Conservation (phyloP, 2,113 vertebrate species). For the Geococcyx californianus region DNA sequence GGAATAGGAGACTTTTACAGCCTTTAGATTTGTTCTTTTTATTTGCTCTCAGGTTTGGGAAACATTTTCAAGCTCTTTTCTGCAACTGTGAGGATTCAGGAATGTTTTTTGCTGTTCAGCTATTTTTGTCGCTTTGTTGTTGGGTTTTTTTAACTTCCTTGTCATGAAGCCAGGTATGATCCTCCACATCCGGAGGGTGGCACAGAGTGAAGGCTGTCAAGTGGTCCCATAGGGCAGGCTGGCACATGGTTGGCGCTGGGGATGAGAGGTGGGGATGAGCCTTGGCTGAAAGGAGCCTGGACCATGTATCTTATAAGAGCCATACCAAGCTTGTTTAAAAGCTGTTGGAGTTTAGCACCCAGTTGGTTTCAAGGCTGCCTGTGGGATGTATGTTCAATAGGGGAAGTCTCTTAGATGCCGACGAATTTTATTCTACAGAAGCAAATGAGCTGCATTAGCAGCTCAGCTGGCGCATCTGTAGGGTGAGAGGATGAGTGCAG, state of each 20-base stretch:
- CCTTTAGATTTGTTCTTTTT: not conserved
- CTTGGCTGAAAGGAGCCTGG: fast-evolving
- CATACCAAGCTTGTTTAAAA: fast-evolving
- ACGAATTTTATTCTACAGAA: not conserved
- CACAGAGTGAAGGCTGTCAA: no score
- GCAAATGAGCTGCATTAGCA: fast-evolving
- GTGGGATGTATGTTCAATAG: fast-evolving
- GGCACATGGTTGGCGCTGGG: not conserved
- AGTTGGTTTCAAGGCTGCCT: fast-evolving
- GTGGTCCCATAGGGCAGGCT: not conserved
- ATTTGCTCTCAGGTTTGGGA: not conserved
- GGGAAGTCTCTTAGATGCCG: no score
- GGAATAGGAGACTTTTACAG: not conserved
- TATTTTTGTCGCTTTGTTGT: not conserved
- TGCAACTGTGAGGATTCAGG: not conserved
- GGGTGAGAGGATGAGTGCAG: fast-evolving
- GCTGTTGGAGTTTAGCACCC: not conserved
- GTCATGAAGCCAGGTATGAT: fast-evolving
- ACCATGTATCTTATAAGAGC: fast-evolving
- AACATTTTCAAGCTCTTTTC: not conserved
- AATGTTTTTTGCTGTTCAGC: not conserved
- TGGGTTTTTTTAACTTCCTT: not conserved
- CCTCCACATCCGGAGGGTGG: not conserved
- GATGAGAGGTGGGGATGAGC: no score
- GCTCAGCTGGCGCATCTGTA: not conserved